Base-by-base conservation (phyloP, 2,113 vertebrate genomes). In the Motacilla alba region DNA sequence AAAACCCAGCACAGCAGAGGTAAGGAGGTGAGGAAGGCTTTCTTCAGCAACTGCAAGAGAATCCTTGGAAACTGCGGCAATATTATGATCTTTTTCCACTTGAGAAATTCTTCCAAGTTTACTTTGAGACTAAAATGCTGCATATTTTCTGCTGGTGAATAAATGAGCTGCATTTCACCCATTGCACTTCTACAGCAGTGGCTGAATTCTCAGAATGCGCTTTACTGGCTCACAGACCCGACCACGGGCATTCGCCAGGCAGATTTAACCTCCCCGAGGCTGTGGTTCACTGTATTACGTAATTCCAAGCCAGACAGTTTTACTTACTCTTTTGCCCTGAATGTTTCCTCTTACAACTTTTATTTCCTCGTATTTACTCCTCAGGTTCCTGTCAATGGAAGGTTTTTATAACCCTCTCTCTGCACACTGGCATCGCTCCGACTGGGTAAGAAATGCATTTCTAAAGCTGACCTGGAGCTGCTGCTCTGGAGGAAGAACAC, bases 291-390 rank as follows among this genome's bases (percentile, higher is more conserved):
- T 94, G 60, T 96, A 86, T 87, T 82, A 93, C 9, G 63, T 81
- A 96, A 95, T 91, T 95, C 91, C 56, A 96, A 96, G 79, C 66
- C 83, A 87, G 91, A 74, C 16, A 91, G 79, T 73, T 97, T 94
- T 95, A 94, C 33, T 90, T 37, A 89, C 72, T 90, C 72, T 82
- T 75, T 74, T 68, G 77, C 81, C 76, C 62, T 75, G 68, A 91
- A 77, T 62, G 47, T 81, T 95, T 95, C 74, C 63, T 94, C 89
- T 96, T 92, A 94, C 92, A 97, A n/a, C 43, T 93, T 97, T 96
- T 96, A 97, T 92, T 96, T 95, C 87, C 84, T 90, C 14, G 14
- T 97, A 96, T 97, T 98, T 96, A 95, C 73, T 97, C 91, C 94
- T 97, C 84, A 87, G 83, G 72, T 94, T 96, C 15, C 94, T 93